Evolutionary conservation across 2,888 invertebrate species (phyloP), one percentile per base, ranked within the genome.

Genomic region (Tubiluchus corallicola): DNA sequence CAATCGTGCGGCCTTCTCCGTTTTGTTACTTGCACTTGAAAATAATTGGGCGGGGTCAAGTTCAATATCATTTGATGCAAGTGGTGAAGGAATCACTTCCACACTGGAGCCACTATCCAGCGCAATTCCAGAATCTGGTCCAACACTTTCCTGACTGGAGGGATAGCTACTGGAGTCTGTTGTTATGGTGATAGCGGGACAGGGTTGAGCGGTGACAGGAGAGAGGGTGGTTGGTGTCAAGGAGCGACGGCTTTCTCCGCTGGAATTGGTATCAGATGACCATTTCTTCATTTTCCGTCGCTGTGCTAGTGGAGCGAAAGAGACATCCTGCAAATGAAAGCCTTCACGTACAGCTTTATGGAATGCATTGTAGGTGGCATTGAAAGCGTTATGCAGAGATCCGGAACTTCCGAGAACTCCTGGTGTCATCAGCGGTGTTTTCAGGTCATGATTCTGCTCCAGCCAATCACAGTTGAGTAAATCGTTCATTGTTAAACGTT

Each of bases 271-370:
- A n/a, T 29, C 29, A 9, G 29, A 29, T n/a, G 29, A 29, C n/a
- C 69, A 68, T 54, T 74, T 75, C 50, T 66, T 65, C 58, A 72
- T 64, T 55, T 74, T 70, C 3, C 79, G 68, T 20, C 79, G 66
- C 57, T 77, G 75, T 9, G 79, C 78, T 44, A 79, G 64, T 51
- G 76, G 75, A 0, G 79, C 79, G 45, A 73, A 74, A 20, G 72
- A 69, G 1, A 80, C 80, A 53, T 79, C 79, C 60, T 77, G 71
- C 45, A 81, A 64, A 39, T 77, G 68, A 60, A 81, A 79, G n/a
- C 79, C 79, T 56, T 77, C 75, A 16, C 72, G 64, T 42, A 75
- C 73, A 1, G 78, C 79, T 55, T 71, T 69, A 52, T 75, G 72
- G 63, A 77, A 78, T 38, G 78, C 77, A 55, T 71, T 70, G 58